Evolutionary conservation across 2,797 vertebrate species (phyloP).

Genomic region (Pipistrellus pygmaeus): DNA sequence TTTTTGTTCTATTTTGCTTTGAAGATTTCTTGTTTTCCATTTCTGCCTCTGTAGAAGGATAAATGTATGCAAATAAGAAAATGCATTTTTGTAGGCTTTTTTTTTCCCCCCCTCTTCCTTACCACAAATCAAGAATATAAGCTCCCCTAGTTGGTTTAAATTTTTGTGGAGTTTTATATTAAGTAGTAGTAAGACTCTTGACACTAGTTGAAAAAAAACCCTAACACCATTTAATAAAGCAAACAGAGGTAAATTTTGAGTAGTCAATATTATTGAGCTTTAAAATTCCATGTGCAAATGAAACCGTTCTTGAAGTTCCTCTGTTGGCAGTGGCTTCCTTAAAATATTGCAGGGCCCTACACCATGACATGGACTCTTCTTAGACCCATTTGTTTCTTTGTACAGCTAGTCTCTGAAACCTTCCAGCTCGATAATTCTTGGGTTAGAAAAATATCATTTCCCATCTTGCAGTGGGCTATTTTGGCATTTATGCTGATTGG

Average conservation of each 20-base stretch:
- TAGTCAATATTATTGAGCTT: neutral
- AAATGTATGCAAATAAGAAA: constrained; percentile 37
- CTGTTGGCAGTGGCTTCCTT: neutral
- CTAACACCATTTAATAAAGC: neutral
- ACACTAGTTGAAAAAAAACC: neutral
- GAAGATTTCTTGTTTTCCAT: constrained; percentile 40
- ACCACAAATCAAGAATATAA: constrained; percentile 27
- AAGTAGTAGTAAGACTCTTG: neutral
- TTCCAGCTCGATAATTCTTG: constrained; percentile 53
- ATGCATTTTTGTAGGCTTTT: constrained; percentile 16
- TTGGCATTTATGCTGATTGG: constrained; percentile 54
- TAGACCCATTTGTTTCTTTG: constrained; percentile 45
- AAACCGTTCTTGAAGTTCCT: neutral
- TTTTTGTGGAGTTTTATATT: constrained; percentile 10
- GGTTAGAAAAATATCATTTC: constrained; percentile 40
- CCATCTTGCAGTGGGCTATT: constrained; percentile 48
- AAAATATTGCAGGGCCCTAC: neutral
- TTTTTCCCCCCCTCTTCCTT: constrained; percentile 8
- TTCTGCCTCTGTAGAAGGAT: constrained; percentile 35
- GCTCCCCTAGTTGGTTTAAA: neutral
- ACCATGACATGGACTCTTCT: neutral
- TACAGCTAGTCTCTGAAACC: constrained; percentile 25
- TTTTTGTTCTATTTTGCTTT: constrained; percentile 67
- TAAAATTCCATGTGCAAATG: neutral
- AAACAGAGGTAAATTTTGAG: constrained; percentile 11